phyloP scores from a whole-genome alignment of 2,113 vertebrate species.

The Calyptommatus sinebrachiatus region DNA sequence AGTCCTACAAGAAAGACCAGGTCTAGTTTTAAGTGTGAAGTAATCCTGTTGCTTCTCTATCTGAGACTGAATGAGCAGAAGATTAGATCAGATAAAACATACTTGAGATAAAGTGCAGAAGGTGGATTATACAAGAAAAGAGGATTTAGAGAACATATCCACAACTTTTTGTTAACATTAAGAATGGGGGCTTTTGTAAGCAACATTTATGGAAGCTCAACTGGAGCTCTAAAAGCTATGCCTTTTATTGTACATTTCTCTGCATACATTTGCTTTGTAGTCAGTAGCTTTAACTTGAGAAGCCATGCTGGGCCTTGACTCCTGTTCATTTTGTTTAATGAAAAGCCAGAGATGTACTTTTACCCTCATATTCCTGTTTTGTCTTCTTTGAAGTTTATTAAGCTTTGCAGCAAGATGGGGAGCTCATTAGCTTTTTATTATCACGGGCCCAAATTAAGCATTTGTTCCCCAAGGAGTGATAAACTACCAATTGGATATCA shows the following conservation, averaged over 20 bases:
- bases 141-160: constrained; percentile 98
- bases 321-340: constrained; percentile 85
- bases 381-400: constrained; percentile 92
- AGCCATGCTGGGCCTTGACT: constrained; percentile 86
- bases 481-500: constrained; percentile 75
- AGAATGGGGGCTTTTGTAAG: constrained; percentile 91
- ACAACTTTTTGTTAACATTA: constrained; percentile 93
- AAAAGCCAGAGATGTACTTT: constrained; percentile 85
- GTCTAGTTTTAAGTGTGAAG: constrained; percentile 86
- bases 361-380: constrained; percentile 82
- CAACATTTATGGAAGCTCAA: constrained; percentile 94
- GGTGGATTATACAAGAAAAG: constrained; percentile 98
- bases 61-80: constrained; percentile 85
- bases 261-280: constrained; percentile 94
- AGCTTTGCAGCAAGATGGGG: constrained; percentile 80
- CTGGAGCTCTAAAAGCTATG: constrained; percentile 90
- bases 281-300: constrained; percentile 83
- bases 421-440: constrained; percentile 92
- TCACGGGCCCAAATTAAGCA: constrained; percentile 82
- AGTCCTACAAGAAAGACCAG: constrained; percentile 82
- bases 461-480: constrained; percentile 86
- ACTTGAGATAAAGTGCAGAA: constrained; percentile 94
- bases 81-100: constrained; percentile 98
- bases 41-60: constrained; percentile 91
- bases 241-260: constrained; percentile 98